A percentile compares a stretch with the other conserved stretches of the same genome.
Conservation (phyloP, 2,888 invertebrate genomes). For the Acrobasis repandana region DNA sequence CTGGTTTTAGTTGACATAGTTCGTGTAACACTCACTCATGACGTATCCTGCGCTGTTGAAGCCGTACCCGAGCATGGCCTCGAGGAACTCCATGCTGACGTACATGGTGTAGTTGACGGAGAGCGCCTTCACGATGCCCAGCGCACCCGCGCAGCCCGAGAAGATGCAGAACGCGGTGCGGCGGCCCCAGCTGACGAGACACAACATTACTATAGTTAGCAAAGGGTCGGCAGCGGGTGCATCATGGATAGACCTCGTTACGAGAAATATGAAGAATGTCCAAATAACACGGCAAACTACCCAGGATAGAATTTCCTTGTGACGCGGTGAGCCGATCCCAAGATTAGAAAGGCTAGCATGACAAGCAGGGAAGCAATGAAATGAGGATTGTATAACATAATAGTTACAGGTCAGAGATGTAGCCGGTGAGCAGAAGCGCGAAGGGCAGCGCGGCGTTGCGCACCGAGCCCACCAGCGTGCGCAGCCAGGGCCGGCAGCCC, state of each 20-base stretch:
- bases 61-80: constrained; percentile 81
- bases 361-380: no score
- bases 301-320: no score
- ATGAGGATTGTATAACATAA: not conserved
- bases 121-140: constrained; percentile 80
- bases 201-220: not conserved
- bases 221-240: no score
- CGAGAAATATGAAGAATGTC: no score
- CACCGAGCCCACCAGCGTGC: constrained; percentile 88
- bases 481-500: constrained; percentile 87
- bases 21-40: constrained; percentile 52
- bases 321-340: no score
- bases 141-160: constrained; percentile 68
- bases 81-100: constrained; percentile 81
- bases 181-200: constrained; percentile 72
- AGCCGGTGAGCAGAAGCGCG: constrained; percentile 86
- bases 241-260: no score
- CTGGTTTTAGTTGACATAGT: no score
- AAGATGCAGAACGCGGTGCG: constrained; percentile 79
- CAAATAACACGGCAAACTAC: no score
- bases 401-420: constrained; percentile 84
- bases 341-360: no score
- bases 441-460: constrained; percentile 88
- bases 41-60: constrained; percentile 81
- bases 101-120: constrained; percentile 81